Evolutionary conservation across 2,888 invertebrate species (phyloP).

Genomic region (Acanthosepion lycidas): DNA sequence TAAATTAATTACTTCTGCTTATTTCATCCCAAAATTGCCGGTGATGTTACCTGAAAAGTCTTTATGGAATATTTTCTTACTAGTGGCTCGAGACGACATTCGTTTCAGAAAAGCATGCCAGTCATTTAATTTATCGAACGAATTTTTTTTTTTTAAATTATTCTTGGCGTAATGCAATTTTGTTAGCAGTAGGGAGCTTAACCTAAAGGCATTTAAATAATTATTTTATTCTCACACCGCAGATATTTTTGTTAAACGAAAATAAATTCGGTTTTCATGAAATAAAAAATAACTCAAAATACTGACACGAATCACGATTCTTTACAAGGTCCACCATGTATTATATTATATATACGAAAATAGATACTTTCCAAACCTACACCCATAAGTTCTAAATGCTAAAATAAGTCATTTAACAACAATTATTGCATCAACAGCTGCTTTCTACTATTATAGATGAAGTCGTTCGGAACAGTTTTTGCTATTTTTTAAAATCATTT

Average conservation of each 20-base stretch:
- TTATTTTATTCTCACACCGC: background rate
- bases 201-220: background rate
- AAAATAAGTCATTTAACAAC: background rate
- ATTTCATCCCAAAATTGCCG: background rate
- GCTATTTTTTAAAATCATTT: no score
- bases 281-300: background rate
- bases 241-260: background rate
- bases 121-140: background rate
- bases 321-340: background rate
- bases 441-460: no score
- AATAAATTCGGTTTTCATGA: background rate
- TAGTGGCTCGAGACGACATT: background rate
- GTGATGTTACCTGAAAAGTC: background rate
- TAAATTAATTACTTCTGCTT: no score
- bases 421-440: no score
- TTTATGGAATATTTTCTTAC: background rate
- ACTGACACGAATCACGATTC: background rate
- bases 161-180: background rate
- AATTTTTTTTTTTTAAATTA: background rate
- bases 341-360: background rate
- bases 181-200: background rate
- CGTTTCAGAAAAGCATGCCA: background rate
- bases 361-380: background rate
- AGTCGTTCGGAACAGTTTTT: no score
- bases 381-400: background rate